Evolutionary conservation across 2,888 invertebrate species (phyloP).

Genomic region (Lamellibrachia satsuma): DNA sequence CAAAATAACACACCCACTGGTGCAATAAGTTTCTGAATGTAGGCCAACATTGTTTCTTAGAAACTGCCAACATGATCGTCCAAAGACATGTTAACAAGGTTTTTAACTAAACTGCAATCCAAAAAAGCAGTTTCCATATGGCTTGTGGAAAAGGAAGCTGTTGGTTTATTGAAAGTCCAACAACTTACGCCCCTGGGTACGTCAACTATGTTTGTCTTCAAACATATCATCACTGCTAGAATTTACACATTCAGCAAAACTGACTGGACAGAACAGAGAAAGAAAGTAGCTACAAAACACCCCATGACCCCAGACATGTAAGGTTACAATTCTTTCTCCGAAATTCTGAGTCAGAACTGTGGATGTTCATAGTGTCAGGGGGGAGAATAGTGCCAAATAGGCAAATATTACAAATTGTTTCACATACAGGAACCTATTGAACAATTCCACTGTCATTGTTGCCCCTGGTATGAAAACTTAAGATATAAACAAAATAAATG

Average conservation of each 20-base stretch:
- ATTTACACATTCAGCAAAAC: neutral
- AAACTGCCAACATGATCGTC: neutral
- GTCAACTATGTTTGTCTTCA: neutral
- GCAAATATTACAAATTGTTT: conserved; percentile 1
- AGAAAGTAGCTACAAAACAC: neutral
- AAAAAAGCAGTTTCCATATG: neutral
- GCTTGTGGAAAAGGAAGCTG: neutral
- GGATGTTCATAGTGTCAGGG: neutral
- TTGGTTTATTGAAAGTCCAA: neutral
- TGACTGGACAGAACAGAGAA: neutral
- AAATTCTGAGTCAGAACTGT: neutral
- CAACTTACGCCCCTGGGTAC: neutral
- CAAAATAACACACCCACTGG: neutral
- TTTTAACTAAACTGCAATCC: neutral
- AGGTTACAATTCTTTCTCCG: neutral
- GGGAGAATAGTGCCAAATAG: neutral
- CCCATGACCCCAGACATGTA: neutral
- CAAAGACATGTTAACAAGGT: neutral
- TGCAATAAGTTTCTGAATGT: neutral
- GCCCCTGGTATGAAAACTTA: neutral
- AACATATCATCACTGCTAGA: neutral
- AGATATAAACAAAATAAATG: neutral
- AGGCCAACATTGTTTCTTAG: neutral
- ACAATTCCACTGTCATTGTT: neutral
- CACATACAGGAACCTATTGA: neutral